A percentile compares a stretch with the other conserved stretches of the same genome.
These are phyloP conservation scores for Drosophila prostipennis DNA, from an alignment of 2,888 invertebrate species.

Conservation along the genomic window DNA sequence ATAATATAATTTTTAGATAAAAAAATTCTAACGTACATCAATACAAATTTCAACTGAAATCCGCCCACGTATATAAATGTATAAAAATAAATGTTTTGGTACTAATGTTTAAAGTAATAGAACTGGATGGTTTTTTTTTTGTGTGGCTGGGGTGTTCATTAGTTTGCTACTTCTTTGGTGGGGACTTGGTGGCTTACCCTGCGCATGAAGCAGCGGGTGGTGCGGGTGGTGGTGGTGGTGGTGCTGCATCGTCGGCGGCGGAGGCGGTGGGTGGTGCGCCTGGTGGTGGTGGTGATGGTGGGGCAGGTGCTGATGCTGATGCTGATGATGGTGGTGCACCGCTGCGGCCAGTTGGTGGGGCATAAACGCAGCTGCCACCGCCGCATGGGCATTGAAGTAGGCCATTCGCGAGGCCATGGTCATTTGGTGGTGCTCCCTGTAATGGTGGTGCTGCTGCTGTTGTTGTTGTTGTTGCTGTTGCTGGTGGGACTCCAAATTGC, in stretches of 20 bases:
- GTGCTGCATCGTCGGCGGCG: slow-evolving; percentile 37
- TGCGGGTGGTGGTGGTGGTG: slow-evolving; percentile 55
- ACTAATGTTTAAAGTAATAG: too few species aligned
- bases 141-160: background rate
- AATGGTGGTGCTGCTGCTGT: slow-evolving; percentile 49
- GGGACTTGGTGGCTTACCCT: slow-evolving; percentile 77
- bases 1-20: too few species aligned
- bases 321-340: slow-evolving; percentile 68
- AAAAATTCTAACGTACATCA: too few species aligned
- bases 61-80: too few species aligned
- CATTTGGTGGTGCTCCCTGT: slow-evolving; percentile 74
- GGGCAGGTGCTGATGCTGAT: slow-evolving; percentile 45
- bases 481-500: slow-evolving; percentile 15
- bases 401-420: slow-evolving; percentile 90
- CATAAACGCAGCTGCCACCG: slow-evolving; percentile 94
- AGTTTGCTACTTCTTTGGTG: background rate
- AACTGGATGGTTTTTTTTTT: background rate
- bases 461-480: slow-evolving; percentile 39
- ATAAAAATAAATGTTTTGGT: too few species aligned
- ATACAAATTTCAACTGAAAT: too few species aligned
- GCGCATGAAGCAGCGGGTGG: slow-evolving; percentile 84
- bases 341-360: slow-evolving; percentile 88
- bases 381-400: slow-evolving; percentile 95
- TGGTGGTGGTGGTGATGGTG: slow-evolving; percentile 29
- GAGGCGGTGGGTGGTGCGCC: slow-evolving; percentile 21